Evolutionary conservation across 2,797 vertebrate genomes (phyloP).

Genomic region (Scarus forsteni): DNA sequence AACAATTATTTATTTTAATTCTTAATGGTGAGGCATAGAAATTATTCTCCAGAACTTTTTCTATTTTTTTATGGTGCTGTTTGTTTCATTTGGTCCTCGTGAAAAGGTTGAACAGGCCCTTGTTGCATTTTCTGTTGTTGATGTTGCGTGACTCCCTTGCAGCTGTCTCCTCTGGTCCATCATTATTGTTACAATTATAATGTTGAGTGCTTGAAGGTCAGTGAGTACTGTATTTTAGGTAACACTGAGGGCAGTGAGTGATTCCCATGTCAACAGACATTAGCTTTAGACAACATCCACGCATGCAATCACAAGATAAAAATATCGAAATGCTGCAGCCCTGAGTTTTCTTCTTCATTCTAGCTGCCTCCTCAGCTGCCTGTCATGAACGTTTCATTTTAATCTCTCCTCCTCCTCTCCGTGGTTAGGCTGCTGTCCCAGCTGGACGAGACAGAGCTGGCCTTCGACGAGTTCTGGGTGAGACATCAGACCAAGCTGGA

Average conservation of each 20-base stretch:
- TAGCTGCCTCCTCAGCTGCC: background rate
- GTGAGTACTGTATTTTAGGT: constrained; percentile 20
- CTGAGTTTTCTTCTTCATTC: constrained; percentile 1
- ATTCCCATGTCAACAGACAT: constrained; percentile 25
- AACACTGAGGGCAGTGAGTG: constrained; percentile 16
- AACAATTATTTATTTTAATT: no score
- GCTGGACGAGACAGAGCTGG: constrained; percentile 92
- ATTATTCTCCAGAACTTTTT: no score
- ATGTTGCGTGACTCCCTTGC: background rate
- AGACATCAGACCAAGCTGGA: constrained; percentile 95
- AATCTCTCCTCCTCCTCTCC: background rate
- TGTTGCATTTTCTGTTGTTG: background rate
- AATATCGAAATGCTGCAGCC: constrained; percentile 24
- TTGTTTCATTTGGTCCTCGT: background rate
- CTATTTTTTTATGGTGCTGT: background rate
- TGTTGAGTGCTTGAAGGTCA: constrained; percentile 19
- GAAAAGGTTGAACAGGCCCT: background rate
- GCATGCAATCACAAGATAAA: constrained; percentile 7
- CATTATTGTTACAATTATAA: constrained; percentile 1
- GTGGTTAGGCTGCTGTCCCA: constrained; percentile 90
- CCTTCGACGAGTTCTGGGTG: constrained; percentile 97
- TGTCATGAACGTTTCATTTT: background rate
- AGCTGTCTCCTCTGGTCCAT: constrained; percentile 6
- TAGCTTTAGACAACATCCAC: constrained; percentile 10
- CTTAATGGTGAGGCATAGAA: no score